These are phyloP conservation scores for Ectobius pallidus DNA, from an alignment of 2,888 invertebrate genomes.

Conservation along the genomic window DNA sequence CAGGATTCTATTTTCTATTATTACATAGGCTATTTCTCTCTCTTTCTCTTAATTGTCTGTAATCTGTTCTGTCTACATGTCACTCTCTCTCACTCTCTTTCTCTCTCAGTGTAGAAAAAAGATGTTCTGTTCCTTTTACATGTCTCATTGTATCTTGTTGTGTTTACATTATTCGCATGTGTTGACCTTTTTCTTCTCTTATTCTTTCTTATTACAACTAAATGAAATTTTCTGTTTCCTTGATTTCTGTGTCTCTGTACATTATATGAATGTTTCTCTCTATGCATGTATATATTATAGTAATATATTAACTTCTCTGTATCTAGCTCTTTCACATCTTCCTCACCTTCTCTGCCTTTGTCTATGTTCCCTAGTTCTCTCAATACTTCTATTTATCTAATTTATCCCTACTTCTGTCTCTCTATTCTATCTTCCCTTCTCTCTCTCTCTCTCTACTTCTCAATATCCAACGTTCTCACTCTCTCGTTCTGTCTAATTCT, in stretches of 20 bases:
- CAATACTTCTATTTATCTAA: not conserved
- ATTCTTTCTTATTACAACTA: too few relatives aligned
- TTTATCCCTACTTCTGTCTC: not conserved
- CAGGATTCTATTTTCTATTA: too few relatives aligned
- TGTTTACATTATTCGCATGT: too few relatives aligned
- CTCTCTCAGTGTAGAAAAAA: not conserved
- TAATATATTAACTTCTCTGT: slow-evolving; percentile 10
- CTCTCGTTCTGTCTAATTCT: not conserved
- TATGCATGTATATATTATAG: not conserved
- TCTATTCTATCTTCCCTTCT: not conserved
- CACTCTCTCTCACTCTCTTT: not conserved
- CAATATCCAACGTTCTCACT: not conserved
- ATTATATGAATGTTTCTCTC: not conserved
- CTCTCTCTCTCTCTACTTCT: slow-evolving; percentile 15
- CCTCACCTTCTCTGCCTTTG: not conserved
- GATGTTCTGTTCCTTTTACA: too few relatives aligned
- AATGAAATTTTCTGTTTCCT: too few relatives aligned
- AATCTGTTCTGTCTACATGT: not conserved
- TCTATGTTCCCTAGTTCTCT: not conserved
- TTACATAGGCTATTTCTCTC: too few relatives aligned
- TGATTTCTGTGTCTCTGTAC: slow-evolving; percentile 11
- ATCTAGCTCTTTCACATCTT: slow-evolving; percentile 13
- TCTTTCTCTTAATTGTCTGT: too few relatives aligned
- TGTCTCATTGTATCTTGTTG: too few relatives aligned
- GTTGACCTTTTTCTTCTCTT: too few relatives aligned